Conservation (phyloP, 2,113 vertebrate genomes). For the Amazona vittata region DNA sequence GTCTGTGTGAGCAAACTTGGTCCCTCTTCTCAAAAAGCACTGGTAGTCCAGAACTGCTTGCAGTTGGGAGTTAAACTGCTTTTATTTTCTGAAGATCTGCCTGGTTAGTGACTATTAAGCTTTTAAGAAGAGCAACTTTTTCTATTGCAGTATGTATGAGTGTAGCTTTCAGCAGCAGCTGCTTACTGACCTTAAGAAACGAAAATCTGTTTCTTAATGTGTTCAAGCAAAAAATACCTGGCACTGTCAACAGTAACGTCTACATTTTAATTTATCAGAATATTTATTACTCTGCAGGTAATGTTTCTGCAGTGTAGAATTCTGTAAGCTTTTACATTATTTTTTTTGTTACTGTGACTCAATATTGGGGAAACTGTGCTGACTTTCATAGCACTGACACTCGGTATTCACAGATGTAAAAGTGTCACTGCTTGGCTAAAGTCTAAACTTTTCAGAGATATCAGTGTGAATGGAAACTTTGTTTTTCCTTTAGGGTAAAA, state of each 20-base stretch:
- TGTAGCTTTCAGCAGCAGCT: not conserved
- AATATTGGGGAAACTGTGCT: not conserved
- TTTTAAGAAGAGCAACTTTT: not conserved
- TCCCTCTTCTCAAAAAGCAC: not conserved
- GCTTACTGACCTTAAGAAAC: not conserved
- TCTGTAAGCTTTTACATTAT: not conserved
- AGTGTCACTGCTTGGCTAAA: not conserved
- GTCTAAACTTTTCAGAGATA: not conserved
- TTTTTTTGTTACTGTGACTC: not conserved
- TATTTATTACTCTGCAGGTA: not conserved
- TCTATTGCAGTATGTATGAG: fast-evolving
- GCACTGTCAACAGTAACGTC: not conserved
- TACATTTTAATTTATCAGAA: not conserved
- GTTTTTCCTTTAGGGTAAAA: not conserved
- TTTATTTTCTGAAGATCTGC: not conserved
- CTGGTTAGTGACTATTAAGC: not conserved
- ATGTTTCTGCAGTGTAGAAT: not conserved
- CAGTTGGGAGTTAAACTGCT: not conserved
- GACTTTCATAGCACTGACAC: not conserved
- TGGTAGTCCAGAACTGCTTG: not conserved
- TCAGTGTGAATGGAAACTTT: not conserved
- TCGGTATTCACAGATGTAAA: not conserved
- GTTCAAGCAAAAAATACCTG: not conserved
- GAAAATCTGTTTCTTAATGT: not conserved
- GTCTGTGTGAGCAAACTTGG: not conserved